Percentiles rank a stretch among this genome's conserved stretches.
Evolutionary conservation across 2,797 vertebrate species (phyloP).

Genomic region (Sebastes vulpes): DNA sequence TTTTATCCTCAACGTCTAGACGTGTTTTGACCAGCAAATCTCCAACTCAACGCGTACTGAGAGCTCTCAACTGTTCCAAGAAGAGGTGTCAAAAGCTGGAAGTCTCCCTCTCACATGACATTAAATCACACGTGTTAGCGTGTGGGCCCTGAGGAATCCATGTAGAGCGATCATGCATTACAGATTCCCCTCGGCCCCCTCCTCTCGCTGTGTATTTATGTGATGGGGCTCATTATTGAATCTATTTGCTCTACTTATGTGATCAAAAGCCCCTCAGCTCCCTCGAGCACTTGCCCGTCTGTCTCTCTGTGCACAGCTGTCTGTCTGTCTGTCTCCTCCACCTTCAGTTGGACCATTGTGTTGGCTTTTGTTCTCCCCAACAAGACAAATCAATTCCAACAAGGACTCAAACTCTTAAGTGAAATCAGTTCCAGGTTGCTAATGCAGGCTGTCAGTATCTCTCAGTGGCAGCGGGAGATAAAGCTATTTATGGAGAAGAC

Average conservation of each 20-base stretch:
- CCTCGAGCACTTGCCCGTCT: background rate
- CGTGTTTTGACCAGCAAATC: background rate
- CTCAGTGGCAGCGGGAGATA: constrained; percentile 38
- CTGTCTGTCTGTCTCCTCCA: background rate
- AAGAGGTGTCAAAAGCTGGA: background rate
- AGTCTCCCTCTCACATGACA: constrained; percentile 8
- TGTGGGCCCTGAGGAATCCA: background rate
- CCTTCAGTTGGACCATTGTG: constrained; percentile 24
- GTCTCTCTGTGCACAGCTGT: background rate
- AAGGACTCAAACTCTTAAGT: constrained; percentile 41
- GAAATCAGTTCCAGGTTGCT: constrained; percentile 50
- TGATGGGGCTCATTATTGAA: constrained; percentile 32
- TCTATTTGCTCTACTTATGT: constrained; percentile 39
- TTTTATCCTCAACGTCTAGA: background rate
- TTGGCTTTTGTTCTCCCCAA: constrained; percentile 42
- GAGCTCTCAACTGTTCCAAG: background rate
- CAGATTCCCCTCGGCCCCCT: background rate
- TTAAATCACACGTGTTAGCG: constrained; percentile 10
- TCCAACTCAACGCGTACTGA: background rate
- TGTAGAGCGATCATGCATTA: background rate
- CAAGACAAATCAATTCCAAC: constrained; percentile 46
- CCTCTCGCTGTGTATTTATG: constrained; percentile 23
- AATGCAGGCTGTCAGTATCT: constrained; percentile 52
- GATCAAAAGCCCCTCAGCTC: constrained; percentile 30
- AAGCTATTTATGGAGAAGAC: constrained; percentile 41